These are phyloP conservation scores for Phania funesta DNA, from an alignment of 2,888 invertebrate genomes.

Conservation along the genomic window DNA sequence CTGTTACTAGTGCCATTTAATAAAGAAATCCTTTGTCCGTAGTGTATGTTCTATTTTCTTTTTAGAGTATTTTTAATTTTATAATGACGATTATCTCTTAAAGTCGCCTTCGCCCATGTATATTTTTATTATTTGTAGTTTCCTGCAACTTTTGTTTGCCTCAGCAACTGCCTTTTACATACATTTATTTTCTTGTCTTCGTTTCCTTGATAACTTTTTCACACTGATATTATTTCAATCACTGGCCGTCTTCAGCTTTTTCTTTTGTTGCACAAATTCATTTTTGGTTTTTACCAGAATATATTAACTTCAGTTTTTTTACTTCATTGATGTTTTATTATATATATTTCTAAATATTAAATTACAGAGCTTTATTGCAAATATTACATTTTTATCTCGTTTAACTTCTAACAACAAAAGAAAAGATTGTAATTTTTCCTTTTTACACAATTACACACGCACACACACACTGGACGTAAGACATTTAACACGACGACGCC, in stretches of 20 bases:
- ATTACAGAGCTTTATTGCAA: slow-evolving; percentile 55
- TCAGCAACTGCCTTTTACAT: slow-evolving; percentile 54
- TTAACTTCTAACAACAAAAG: slow-evolving; percentile 71
- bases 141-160: slow-evolving; percentile 53
- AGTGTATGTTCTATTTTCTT: slow-evolving; percentile 11
- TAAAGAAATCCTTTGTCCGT: slow-evolving; percentile 53
- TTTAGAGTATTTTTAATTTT: slow-evolving; percentile 14
- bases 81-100: slow-evolving; percentile 7
- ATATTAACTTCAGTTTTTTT: slow-evolving; percentile 26
- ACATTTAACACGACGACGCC: slow-evolving; percentile 77
- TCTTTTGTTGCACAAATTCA: slow-evolving; percentile 68
- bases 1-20: slow-evolving; percentile 86
- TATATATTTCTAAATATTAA: too few relatives aligned
- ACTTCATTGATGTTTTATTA: slow-evolving; percentile 40
- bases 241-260: slow-evolving; percentile 49
- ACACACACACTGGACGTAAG: slow-evolving; percentile 57
- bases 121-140: slow-evolving; percentile 25
- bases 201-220: slow-evolving; percentile 55
- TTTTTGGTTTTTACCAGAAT: slow-evolving; percentile 46
- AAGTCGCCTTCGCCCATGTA: slow-evolving; percentile 29
- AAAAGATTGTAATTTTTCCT: slow-evolving; percentile 70
- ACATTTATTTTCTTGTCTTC: slow-evolving; percentile 53
- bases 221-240: slow-evolving; percentile 59
- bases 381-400: slow-evolving; percentile 58
- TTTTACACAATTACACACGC: slow-evolving; percentile 55